These are phyloP conservation scores for Amia ocellicauda DNA, from an alignment of 2,113 vertebrate genomes.

Conservation along the genomic window DNA sequence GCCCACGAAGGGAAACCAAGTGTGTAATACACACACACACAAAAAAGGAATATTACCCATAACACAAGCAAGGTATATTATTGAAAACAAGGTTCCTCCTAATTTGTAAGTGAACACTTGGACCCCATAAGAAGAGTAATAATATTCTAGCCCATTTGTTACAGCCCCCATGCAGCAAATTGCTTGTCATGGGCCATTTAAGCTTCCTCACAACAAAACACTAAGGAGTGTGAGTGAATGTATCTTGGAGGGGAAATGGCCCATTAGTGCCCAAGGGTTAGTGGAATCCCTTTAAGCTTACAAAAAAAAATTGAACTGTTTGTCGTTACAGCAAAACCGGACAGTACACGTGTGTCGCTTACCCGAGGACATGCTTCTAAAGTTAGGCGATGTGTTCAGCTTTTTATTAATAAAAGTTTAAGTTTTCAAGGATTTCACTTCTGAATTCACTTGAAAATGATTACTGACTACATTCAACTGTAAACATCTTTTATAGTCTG, in stretches of 20 bases:
- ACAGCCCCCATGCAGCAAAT: conserved; percentile 55
- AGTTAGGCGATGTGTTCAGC: too few species aligned
- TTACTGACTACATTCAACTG: too few species aligned
- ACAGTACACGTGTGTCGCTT: background rate
- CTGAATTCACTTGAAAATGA: too few species aligned
- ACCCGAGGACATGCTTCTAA: too few species aligned
- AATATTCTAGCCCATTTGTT: conserved; percentile 57
- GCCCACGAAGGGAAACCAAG: conserved; percentile 12
- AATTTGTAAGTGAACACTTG: conserved; percentile 41
- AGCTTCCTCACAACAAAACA: conserved; percentile 55
- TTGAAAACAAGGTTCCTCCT: conserved; percentile 33
- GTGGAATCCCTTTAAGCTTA: background rate
- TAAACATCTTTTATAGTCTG: too few species aligned
- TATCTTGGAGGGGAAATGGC: background rate
- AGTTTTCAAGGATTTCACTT: too few species aligned
- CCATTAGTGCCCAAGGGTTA: background rate
- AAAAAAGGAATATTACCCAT: conserved; percentile 23
- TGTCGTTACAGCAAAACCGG: too few species aligned
- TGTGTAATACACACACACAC: conserved; percentile 27
- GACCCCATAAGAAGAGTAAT: conserved; percentile 38
- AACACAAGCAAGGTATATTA: conserved; percentile 19
- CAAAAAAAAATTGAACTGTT: background rate
- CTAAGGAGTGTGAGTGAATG: conserved; percentile 10
- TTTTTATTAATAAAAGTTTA: too few species aligned
- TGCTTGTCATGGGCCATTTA: conserved; percentile 62